These are phyloP conservation scores for Scalopus aquaticus DNA, from an alignment of 2,113 vertebrate genomes.

Conservation along the genomic window DNA sequence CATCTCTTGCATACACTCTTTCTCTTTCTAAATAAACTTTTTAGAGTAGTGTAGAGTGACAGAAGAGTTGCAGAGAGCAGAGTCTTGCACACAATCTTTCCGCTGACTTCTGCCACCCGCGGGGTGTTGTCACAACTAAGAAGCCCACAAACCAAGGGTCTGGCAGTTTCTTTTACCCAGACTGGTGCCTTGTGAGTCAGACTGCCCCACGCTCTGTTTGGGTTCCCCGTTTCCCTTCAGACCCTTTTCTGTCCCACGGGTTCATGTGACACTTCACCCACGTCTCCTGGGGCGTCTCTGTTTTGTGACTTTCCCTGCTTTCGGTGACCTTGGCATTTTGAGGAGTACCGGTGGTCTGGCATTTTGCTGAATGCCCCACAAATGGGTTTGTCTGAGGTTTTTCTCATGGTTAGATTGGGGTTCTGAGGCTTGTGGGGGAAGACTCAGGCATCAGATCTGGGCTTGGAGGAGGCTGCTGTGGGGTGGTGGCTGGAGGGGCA, in stretches of 20 bases:
- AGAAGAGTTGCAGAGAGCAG: background rate
- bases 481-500: background rate
- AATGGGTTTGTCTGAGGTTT: background rate
- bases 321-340: too few relatives aligned
- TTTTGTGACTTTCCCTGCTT: background rate
- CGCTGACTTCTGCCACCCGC: rapidly evolving
- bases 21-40: background rate
- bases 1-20: background rate
- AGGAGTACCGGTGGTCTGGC: rapidly evolving
- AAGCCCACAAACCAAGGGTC: background rate
- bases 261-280: rapidly evolving
- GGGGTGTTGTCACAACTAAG: rapidly evolving
- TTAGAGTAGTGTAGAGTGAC: background rate
- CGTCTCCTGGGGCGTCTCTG: background rate
- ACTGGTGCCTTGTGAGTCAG: rapidly evolving
- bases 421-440: background rate
- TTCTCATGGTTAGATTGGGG: background rate
- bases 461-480: background rate
- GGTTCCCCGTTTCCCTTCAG: background rate
- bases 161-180: too few relatives aligned
- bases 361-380: background rate
- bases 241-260: background rate
- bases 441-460: background rate
- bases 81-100: rapidly evolving
- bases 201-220: rapidly evolving